These are phyloP conservation scores for Berghia stephanieae DNA, from an alignment of 1,140 invertebrate species.

Conservation along the genomic window DNA sequence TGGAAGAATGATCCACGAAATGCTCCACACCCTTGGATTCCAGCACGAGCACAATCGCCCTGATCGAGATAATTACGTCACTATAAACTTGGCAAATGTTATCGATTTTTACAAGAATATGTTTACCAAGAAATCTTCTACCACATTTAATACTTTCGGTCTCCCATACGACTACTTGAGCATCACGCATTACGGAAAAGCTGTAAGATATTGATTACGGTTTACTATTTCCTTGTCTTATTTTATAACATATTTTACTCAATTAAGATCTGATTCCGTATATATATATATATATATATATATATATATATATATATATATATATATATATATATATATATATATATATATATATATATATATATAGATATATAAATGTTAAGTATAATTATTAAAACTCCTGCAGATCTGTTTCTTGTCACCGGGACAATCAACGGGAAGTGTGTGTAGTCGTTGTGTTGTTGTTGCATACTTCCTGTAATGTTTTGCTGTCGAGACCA, in stretches of 20 bases:
- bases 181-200: constrained; percentile 92
- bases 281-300: too few relatives aligned
- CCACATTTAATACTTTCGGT: constrained; percentile 92
- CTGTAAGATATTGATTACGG: constrained; percentile 30
- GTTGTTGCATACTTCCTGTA: too few relatives aligned
- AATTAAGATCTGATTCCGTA: too few relatives aligned
- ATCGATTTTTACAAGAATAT: constrained; percentile 77
- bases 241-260: too few relatives aligned
- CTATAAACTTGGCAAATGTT: constrained; percentile 55
- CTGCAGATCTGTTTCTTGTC: too few relatives aligned
- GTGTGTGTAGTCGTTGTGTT: too few relatives aligned
- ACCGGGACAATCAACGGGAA: too few relatives aligned
- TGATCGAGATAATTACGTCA: constrained; percentile 63
- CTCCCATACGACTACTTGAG: constrained; percentile 87
- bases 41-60: constrained; percentile 67
- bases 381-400: too few relatives aligned
- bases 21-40: constrained; percentile 71
- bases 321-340: neutral
- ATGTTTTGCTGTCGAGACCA: too few relatives aligned
- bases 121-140: constrained; percentile 92
- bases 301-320: too few relatives aligned
- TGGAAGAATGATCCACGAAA: constrained; percentile 49
- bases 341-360: too few relatives aligned
- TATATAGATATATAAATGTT: too few relatives aligned
- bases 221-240: neutral